phyloP scores from a whole-genome alignment of 2,797 vertebrate species.

The Propithecus deckenii region DNA sequence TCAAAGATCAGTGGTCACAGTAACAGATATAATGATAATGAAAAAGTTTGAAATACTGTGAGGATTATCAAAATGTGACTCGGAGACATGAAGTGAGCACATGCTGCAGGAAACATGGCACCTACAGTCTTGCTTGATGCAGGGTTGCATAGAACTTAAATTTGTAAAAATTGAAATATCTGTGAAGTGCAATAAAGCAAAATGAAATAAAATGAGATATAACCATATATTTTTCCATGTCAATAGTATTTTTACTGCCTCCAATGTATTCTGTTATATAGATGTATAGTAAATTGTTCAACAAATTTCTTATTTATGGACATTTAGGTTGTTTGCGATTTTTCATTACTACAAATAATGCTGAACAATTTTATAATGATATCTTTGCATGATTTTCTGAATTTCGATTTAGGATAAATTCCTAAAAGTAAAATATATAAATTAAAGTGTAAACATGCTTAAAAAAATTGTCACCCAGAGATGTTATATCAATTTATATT shows the following conservation, averaged over 20 bases:
- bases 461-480: not conserved
- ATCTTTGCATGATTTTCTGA: not conserved
- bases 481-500: not conserved
- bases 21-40: not conserved
- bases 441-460: not conserved
- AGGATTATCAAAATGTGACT: not conserved
- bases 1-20: not conserved
- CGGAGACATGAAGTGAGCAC: not conserved
- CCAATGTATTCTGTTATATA: not conserved
- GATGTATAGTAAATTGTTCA: not conserved
- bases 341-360: not conserved
- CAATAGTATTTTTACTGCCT: not conserved
- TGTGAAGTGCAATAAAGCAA: not conserved
- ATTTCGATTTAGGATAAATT: not conserved
- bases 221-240: not conserved
- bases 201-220: not conserved
- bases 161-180: not conserved
- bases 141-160: not conserved
- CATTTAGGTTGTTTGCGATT: not conserved
- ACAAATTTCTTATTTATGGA: not conserved
- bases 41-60: not conserved
- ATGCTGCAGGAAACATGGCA: not conserved
- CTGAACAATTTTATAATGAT: not conserved
- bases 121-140: not conserved
- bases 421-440: not conserved